Evolutionary conservation across 1,140 invertebrate genomes (phyloP), one percentile per base, ranked within the genome.

Genomic region (Drosophila gunungcola): DNA sequence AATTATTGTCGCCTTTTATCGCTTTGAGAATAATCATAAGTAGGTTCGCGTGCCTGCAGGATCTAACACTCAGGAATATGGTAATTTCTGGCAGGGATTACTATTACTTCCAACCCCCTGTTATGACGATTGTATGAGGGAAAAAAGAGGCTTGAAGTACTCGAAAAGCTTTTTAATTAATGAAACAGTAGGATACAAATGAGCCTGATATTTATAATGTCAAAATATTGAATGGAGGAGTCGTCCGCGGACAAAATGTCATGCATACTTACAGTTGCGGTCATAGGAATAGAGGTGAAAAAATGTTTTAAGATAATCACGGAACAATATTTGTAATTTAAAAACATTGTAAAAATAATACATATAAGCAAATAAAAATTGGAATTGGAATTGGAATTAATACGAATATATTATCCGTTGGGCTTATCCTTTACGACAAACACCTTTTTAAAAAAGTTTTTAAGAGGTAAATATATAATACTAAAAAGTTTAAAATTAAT

Each of bases 41-140:
- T 5, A 4, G 46, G n/a, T 21, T 85, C 42, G 81, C 81, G 81
- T 85, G 81, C 46, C 81, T 69, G 41, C 16, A 51, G 78, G 58
- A 73, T 58, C 79, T 79, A 55, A 85, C 62, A 64, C 52, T 52
- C 36, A n/a, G 58, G 21, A 78, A 78, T 85, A 85, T 80, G 81
- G 60, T 68, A 85, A 84, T 85, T 80, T 68, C 73, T 36, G 49
- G 76, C 76, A 42, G 61, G 80, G 80, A 83, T 83, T 83, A 48
- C 34, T 29, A 32, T 6, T 32, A 32, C 5, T 32, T 32, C 38
- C 27, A 58, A 56, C 21, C 54, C 74, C 39, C 34, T 12, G 16
- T 5, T 5, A 13, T 13, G 36, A 13, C 36, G 1, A 7, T 25
- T 1, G 1, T 27, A 25, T 25, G n/a, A 21, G 36, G 29, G 39